A percentile compares a stretch with the other conserved stretches of the same genome.
phyloP scores from a whole-genome alignment of 2,797 vertebrate genomes.

The Sebastes wilsoni region DNA sequence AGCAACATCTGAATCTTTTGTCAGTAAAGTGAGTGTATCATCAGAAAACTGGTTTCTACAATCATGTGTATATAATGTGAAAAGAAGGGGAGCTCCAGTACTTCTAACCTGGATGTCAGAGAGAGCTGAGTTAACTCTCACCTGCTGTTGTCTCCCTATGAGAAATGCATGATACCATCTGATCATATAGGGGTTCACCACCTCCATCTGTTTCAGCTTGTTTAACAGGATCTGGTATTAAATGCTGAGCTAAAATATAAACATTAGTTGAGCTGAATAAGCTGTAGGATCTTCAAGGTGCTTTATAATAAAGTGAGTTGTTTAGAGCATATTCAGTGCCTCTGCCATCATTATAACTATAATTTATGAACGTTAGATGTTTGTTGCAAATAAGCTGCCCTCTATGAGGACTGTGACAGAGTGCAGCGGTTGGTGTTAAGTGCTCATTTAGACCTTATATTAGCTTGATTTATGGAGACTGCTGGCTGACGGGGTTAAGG shows the following conservation, averaged over 20 bases:
- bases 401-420: neutral
- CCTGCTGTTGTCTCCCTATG: neutral
- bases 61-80: neutral
- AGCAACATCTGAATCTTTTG: neutral
- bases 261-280: neutral
- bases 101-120: neutral
- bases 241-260: neutral
- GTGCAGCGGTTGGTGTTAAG: conserved; percentile 1
- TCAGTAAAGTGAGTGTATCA: too few relatives aligned
- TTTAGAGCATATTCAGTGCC: neutral
- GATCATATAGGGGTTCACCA: neutral
- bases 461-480: conserved; percentile 12
- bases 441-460: conserved; percentile 8
- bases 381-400: conserved; percentile 6
- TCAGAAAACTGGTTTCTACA: too few relatives aligned
- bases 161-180: neutral
- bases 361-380: conserved; percentile 14
- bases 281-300: neutral
- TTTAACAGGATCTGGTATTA: neutral
- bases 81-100: neutral
- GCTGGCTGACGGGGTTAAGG: neutral
- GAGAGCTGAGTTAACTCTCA: neutral
- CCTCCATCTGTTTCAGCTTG: neutral
- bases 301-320: neutral
- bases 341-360: neutral